phyloP scores from a whole-genome alignment of 2,888 invertebrate species.

The Panopea generosa region DNA sequence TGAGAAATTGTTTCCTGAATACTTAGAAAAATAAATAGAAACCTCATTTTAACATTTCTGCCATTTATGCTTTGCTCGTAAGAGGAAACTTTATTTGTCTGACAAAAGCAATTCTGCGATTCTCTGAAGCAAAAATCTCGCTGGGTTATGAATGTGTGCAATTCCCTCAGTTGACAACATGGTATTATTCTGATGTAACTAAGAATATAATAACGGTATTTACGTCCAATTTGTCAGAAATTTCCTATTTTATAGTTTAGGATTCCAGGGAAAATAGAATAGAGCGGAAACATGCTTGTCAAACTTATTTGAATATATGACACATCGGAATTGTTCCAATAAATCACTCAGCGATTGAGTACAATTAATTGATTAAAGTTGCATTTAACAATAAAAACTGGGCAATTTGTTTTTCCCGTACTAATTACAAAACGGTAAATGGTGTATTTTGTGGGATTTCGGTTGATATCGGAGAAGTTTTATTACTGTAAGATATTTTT shows the following conservation, averaged over 20 bases:
- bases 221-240: slow-evolving; percentile 43
- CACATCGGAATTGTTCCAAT: slow-evolving; percentile 28
- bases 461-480: too few relatives aligned
- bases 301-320: slow-evolving; percentile 46
- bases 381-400: too few relatives aligned
- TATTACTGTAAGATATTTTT: too few relatives aligned
- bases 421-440: too few relatives aligned
- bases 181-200: slow-evolving; percentile 37
- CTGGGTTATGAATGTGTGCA: slow-evolving; percentile 39
- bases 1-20: too few relatives aligned
- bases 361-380: too few relatives aligned
- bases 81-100: slow-evolving; percentile 6
- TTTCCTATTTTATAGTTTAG: slow-evolving; percentile 13
- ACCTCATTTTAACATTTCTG: too few relatives aligned
- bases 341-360: slow-evolving; percentile 16
- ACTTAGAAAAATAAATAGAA: too few relatives aligned
- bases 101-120: slow-evolving; percentile 21
- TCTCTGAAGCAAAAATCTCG: slow-evolving; percentile 31
- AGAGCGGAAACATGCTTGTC: slow-evolving; percentile 28
- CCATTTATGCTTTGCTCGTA: background rate
- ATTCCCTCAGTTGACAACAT: slow-evolving; percentile 23
- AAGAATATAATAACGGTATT: slow-evolving; percentile 43
- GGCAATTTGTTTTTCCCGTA: too few relatives aligned
- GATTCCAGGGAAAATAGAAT: slow-evolving; percentile 7
- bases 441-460: too few relatives aligned